Percentiles rank a stretch among this genome's conserved stretches.
phyloP scores from a whole-genome alignment of 2,113 vertebrate genomes.

The Tenrec ecaudatus region DNA sequence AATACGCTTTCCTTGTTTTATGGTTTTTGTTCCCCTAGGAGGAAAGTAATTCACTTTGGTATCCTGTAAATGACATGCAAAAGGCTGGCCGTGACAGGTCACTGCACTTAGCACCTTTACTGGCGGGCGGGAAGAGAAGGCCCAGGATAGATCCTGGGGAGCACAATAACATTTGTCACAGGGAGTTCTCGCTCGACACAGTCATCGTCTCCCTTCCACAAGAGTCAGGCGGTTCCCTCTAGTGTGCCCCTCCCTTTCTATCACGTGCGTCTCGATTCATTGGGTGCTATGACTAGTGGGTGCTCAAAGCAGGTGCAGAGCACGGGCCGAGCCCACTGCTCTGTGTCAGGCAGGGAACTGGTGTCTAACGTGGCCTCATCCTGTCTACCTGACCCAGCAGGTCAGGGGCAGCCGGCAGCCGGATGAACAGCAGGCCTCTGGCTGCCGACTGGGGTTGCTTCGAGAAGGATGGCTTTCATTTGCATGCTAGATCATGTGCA shows the following conservation, averaged over 20 bases:
- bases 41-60: conserved; percentile 80
- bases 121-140: conserved; percentile 36
- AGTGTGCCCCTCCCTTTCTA: conserved; percentile 30
- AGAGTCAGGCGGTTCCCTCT: conserved; percentile 63
- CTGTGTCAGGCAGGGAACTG: background rate
- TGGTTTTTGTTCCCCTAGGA: conserved; percentile 57
- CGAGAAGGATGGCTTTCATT: background rate
- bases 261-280: conserved; percentile 72
- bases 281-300: background rate
- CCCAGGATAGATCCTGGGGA: conserved; percentile 70
- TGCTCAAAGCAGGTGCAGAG: conserved; percentile 66
- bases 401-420: background rate
- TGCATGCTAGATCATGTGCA: background rate
- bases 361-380: background rate
- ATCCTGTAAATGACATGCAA: conserved; percentile 81
- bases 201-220: conserved; percentile 54
- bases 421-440: background rate
- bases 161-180: conserved; percentile 72
- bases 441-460: background rate
- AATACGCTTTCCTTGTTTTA: conserved; percentile 68
- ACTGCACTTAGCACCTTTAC: conserved; percentile 64
- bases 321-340: background rate
- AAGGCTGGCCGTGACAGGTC: conserved; percentile 77
- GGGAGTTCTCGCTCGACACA: conserved; percentile 65
- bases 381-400: conserved; percentile 1